These are phyloP conservation scores for Thermophis baileyi DNA, from an alignment of 2,113 vertebrate species.

Conservation along the genomic window DNA sequence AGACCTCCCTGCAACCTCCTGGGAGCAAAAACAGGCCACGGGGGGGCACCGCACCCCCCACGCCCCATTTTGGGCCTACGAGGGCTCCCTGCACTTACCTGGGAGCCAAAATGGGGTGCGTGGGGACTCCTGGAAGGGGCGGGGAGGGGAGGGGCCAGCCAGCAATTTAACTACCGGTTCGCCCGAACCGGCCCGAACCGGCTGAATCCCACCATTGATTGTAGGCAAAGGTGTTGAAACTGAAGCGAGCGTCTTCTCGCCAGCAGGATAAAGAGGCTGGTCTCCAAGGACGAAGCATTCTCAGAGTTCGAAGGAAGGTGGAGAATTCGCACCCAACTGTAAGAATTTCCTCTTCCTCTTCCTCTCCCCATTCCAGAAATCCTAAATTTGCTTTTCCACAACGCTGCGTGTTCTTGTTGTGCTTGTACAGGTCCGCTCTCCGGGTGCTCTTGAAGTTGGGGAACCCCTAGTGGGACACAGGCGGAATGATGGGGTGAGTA, in stretches of 20 bases:
- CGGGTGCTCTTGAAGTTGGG: not conserved
- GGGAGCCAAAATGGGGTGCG: too few relatives aligned
- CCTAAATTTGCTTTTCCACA: fast-evolving
- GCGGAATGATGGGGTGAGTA: conserved; percentile 13
- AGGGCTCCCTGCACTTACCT: too few relatives aligned
- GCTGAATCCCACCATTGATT: too few relatives aligned
- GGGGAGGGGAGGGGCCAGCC: too few relatives aligned
- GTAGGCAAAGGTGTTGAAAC: not conserved
- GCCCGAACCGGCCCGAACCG: too few relatives aligned
- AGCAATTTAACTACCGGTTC: too few relatives aligned
- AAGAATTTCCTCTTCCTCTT: not conserved
- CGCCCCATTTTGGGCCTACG: too few relatives aligned
- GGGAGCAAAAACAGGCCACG: too few relatives aligned
- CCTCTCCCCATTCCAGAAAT: fast-evolving
- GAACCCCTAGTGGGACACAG: fast-evolving
- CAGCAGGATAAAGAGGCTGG: not conserved
- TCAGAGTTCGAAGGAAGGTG: conserved; percentile 39
- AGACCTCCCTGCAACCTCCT: too few relatives aligned
- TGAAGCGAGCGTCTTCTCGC: not conserved
- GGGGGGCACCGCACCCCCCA: too few relatives aligned
- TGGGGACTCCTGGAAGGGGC: too few relatives aligned
- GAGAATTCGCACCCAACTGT: fast-evolving
- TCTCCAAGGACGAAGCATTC: fast-evolving
- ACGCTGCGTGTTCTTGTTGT: not conserved
- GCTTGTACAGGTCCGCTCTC: not conserved